A percentile compares a stretch with the other conserved stretches of the same genome.
Conservation (phyloP, 1,140 invertebrate species). For the Drosophila sp. region DNA sequence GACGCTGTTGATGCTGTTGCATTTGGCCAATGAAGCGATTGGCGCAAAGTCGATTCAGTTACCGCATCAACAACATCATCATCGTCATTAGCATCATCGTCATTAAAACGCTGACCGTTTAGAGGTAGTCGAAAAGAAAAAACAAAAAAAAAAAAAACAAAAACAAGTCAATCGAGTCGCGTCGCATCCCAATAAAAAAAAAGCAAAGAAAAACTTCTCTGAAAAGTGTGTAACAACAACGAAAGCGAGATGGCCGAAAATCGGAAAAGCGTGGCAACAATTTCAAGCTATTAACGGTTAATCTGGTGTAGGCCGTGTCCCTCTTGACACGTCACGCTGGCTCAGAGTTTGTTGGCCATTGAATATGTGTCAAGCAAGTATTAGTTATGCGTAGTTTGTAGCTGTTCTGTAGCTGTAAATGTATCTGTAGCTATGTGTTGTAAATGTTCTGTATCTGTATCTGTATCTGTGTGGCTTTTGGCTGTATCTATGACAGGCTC, state of each 20-base stretch:
- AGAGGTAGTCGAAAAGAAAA: conserved; percentile 19
- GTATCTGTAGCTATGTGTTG: conserved; percentile 5
- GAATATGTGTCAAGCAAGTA: conserved; percentile 27
- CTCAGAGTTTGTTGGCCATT: conserved; percentile 18
- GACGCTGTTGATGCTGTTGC: conserved; percentile 16
- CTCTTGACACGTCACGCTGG: background rate
- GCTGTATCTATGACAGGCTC: conserved; percentile 31
- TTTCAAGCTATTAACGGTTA: conserved; percentile 75
- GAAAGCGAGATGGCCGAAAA: conserved; percentile 51
- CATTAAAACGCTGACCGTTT: conserved; percentile 32
- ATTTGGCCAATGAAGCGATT: conserved; percentile 49
- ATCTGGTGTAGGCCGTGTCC: conserved; percentile 57
- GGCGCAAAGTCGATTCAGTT: conserved; percentile 54
- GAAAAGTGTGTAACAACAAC: conserved; percentile 37
- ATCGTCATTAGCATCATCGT: conserved; percentile 32
- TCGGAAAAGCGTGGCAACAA: conserved; percentile 75
- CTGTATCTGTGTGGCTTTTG: conserved; percentile 43
- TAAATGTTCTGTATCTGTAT: conserved; percentile 4
- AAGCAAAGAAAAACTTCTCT: conserved; percentile 33
- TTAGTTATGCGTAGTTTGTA: conserved; percentile 40
- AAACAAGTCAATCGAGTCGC: conserved; percentile 75
- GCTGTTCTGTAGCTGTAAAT: background rate
- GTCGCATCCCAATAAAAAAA: conserved; percentile 32
- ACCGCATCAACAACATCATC: conserved; percentile 67
- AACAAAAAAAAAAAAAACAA: conserved; percentile 9